phyloP scores from a whole-genome alignment of 2,113 vertebrate genomes.

The Eurystomus gularis region DNA sequence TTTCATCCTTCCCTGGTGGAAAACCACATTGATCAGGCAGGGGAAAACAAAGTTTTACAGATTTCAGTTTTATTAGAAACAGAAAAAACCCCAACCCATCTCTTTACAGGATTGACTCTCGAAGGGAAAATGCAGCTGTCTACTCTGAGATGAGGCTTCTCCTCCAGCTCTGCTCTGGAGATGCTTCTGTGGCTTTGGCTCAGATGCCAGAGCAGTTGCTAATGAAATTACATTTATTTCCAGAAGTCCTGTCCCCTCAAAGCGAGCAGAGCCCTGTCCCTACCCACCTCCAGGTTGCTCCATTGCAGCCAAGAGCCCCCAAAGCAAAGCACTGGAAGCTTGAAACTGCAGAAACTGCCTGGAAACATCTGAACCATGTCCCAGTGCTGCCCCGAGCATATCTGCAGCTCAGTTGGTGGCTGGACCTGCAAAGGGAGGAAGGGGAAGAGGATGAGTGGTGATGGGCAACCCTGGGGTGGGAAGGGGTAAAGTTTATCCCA shows the following conservation, averaged over 20 bases:
- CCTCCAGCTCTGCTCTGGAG: background rate
- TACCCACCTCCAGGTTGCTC: background rate
- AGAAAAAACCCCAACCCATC: background rate
- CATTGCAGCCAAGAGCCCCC: background rate
- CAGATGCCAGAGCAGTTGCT: background rate
- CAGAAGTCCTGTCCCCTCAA: background rate
- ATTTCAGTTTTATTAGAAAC: background rate
- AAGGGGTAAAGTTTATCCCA: background rate
- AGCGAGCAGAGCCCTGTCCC: background rate
- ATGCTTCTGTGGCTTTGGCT: background rate
- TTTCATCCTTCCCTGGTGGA: background rate
- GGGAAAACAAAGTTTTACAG: background rate
- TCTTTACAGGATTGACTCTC: background rate
- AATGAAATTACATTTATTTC: background rate
- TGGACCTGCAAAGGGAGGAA: background rate
- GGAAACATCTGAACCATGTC: background rate
- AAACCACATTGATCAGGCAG: background rate
- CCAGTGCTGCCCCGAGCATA: accelerated
- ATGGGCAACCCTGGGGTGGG: background rate
- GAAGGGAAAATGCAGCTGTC: background rate
- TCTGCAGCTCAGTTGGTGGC: background rate
- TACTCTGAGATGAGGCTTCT: background rate
- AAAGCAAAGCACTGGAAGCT: background rate
- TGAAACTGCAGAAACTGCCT: background rate
- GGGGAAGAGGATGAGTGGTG: background rate